phyloP scores from a whole-genome alignment of 1,140 invertebrate genomes.

The Trichonephila clavata region DNA sequence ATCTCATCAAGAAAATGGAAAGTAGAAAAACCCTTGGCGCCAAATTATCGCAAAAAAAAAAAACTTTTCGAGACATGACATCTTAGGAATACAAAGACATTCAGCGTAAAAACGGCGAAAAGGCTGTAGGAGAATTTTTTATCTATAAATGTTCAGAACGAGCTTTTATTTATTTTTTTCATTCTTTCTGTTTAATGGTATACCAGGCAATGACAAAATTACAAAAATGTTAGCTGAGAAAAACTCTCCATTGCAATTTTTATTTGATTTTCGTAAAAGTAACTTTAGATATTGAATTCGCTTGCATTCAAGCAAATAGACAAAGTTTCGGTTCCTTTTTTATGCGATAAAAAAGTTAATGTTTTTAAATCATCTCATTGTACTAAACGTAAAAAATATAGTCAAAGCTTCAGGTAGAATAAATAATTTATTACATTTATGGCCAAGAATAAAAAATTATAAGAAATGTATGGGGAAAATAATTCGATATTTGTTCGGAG shows the following conservation, averaged over 20 bases:
- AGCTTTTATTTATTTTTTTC: neutral
- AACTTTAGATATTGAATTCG: slow-evolving; percentile 30
- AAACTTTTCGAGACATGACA: slow-evolving; percentile 57
- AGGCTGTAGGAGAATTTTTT: neutral
- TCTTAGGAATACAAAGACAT: slow-evolving; percentile 34
- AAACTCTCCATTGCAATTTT: neutral
- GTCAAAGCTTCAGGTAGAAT: neutral
- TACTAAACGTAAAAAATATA: neutral
- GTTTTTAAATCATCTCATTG: neutral
- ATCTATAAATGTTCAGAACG: neutral
- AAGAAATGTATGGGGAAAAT: no score
- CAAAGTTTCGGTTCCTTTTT: neutral
- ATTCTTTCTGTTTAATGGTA: neutral
- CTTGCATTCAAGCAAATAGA: neutral
- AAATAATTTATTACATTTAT: neutral
- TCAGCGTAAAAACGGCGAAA: slow-evolving; percentile 25
- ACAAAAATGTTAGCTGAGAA: slow-evolving; percentile 7
- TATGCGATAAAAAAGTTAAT: neutral
- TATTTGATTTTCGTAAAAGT: slow-evolving; percentile 16
- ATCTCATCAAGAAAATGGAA: slow-evolving; percentile 71
- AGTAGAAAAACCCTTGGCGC: slow-evolving; percentile 56
- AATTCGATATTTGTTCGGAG: no score
- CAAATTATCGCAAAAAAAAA: slow-evolving; percentile 62
- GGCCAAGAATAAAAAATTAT: no score
- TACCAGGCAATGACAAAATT: slow-evolving; percentile 49